Percentiles rank a stretch among this genome's conserved stretches.
Evolutionary conservation across 1,140 invertebrate genomes (phyloP).

Genomic region (Homarus americanus): DNA sequence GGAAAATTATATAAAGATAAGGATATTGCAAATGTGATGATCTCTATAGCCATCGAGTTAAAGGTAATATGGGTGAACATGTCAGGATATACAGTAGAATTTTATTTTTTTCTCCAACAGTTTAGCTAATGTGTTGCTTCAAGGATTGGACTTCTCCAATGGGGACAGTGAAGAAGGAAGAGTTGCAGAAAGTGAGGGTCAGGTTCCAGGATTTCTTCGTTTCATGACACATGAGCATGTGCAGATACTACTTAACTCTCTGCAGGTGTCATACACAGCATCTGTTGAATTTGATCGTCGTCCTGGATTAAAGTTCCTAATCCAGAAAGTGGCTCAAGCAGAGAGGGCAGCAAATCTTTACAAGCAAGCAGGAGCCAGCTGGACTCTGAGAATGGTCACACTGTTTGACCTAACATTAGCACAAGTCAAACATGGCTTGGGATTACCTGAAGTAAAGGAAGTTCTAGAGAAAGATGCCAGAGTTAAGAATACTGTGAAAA

Average conservation of each 20-base stretch:
- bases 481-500: constrained; percentile 76
- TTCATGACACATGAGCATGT: constrained; percentile 79
- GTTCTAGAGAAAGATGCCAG: constrained; percentile 82
- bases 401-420: constrained; percentile 88
- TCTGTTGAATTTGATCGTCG: constrained; percentile 91
- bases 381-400: constrained; percentile 92
- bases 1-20: too few relatives aligned
- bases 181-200: constrained; percentile 58
- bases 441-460: constrained; percentile 83
- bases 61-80: too few relatives aligned
- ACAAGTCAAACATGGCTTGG: constrained; percentile 82
- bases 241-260: constrained; percentile 85
- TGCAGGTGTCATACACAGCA: constrained; percentile 88
- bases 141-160: constrained; percentile 75
- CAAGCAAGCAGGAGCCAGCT: constrained; percentile 93
- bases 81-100: too few relatives aligned
- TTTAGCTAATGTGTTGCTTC: constrained; percentile 78
- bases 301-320: constrained; percentile 93
- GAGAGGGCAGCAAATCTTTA: constrained; percentile 94
- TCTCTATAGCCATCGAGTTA: too few relatives aligned
- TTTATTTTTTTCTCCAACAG: constrained; percentile 76
- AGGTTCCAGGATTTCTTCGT: constrained; percentile 79
- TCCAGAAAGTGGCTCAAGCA: constrained; percentile 94
- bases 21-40: too few relatives aligned
- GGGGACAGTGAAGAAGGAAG: constrained; percentile 5